phyloP scores from a whole-genome alignment of 2,888 invertebrate species.

The Achlya flavicornis region DNA sequence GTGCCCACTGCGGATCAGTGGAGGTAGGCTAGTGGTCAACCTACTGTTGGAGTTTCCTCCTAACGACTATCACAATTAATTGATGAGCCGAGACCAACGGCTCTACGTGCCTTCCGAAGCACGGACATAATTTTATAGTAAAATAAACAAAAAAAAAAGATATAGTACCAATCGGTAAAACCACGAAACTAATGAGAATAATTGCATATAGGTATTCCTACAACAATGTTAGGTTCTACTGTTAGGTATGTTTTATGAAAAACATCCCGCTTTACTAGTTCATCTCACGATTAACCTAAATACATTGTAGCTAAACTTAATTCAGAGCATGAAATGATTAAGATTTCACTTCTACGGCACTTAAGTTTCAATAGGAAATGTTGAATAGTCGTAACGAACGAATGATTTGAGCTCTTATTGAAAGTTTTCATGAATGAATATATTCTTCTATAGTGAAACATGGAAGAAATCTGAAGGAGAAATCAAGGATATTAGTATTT shows the following conservation, averaged over 20 bases:
- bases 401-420: slow-evolving; percentile 5
- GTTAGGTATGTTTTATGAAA: neutral
- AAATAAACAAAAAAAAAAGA: too few species aligned
- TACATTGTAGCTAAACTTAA: slow-evolving; percentile 19
- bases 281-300: neutral
- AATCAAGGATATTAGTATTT: neutral
- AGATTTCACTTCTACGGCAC: slow-evolving; percentile 6
- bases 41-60: too few species aligned
- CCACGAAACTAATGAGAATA: neutral
- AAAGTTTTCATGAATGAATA: neutral
- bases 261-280: neutral
- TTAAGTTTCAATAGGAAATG: slow-evolving; percentile 13
- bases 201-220: neutral
- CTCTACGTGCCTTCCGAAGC: too few species aligned
- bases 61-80: too few species aligned
- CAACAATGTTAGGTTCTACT: neutral
- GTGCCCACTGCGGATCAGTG: too few species aligned
- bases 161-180: too few species aligned
- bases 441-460: neutral
- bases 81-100: too few species aligned
- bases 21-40: too few species aligned
- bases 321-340: slow-evolving; percentile 21
- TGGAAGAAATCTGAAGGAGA: neutral
- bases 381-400: slow-evolving; percentile 13
- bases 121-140: too few species aligned